These are phyloP conservation scores for Spatulosminthurus flaviceps DNA, from an alignment of 2,888 invertebrate genomes.

Conservation along the genomic window DNA sequence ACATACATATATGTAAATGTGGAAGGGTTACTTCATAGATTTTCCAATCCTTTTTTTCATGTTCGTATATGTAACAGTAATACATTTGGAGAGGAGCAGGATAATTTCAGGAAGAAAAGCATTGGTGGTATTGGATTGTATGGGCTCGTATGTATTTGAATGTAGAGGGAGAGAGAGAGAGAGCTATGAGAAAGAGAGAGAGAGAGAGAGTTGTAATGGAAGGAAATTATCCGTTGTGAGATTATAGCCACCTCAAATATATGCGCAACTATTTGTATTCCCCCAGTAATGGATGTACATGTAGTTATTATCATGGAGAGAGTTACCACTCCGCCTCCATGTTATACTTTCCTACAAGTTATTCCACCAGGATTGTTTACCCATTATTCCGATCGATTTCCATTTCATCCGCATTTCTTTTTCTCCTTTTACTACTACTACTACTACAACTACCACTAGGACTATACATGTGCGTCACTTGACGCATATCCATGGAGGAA, in stretches of 20 bases:
- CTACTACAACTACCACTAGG: neutral
- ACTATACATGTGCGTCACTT: neutral
- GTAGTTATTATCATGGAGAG: neutral
- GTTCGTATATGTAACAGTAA: no score
- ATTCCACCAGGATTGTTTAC: constrained; percentile 51
- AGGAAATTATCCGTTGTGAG: constrained; percentile 18
- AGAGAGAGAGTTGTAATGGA: neutral
- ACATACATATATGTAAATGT: no score
- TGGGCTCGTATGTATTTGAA: no score
- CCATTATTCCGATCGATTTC: constrained; percentile 56
- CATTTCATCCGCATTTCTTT: constrained; percentile 47
- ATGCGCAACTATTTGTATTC: constrained; percentile 22
- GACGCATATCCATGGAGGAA: no score
- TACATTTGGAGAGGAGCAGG: no score
- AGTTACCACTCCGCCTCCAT: neutral
- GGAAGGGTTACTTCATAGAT: no score
- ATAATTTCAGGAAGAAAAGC: no score
- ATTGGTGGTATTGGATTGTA: no score
- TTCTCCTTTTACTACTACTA: neutral
- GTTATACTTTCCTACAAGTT: neutral
- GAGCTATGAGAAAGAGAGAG: no score
- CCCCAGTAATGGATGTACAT: neutral
- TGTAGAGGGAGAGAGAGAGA: no score
- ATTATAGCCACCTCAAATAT: constrained; percentile 29
- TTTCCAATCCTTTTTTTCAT: no score